Base-by-base conservation (phyloP, 2,797 vertebrate genomes). In the Arnoldichthys spilopterus region DNA sequence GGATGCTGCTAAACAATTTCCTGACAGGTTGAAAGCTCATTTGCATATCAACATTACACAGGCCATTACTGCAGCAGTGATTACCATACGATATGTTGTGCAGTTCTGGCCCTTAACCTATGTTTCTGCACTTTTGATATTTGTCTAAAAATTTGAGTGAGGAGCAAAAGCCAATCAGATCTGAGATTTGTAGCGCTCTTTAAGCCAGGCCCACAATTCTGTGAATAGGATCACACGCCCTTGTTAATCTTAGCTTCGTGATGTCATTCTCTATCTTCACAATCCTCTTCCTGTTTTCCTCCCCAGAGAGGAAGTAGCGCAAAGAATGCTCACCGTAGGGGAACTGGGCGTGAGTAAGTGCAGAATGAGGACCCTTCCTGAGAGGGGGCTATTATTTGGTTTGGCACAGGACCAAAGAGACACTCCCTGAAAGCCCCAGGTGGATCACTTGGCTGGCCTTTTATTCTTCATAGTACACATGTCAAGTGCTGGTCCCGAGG, bases 361-460 rank as follows among this genome's bases (percentile, higher is more conserved):
- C 40, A 63, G 72, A 77, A 68, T 58, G 53, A 8, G 34, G 74
- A 67, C 75, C 77, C 78, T 83, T 80, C 84, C 79, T 75, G 82
- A 40, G 74, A 79, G 63, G 72, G 24, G 63, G 45, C 30, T n/a
- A 34, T 71, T 67, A 77, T 79, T 77, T 64, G 75, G 67, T 72
- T 79, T 83, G 79, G 79, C 79, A 30, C 0, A 16, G 20, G 30
- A 37, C 82, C 82, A 83, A 47, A 66, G 2, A 70, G 79, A 30
- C 82, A 73, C 76, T 81, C 79, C 79, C 70, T 74, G 72, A 73
- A 82, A 71, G 72, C 69, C 47, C 71, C 47, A n/a, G 81, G 81
- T 59, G 72, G 67, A 82, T 72, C 62, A 75, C 64, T 70, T 81
- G 62, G 49, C 71, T 47, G 53, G 47, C 70, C 54, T 56, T 59